These are phyloP conservation scores for Pitangus sulphuratus DNA, from an alignment of 2,797 vertebrate genomes.

Conservation along the genomic window DNA sequence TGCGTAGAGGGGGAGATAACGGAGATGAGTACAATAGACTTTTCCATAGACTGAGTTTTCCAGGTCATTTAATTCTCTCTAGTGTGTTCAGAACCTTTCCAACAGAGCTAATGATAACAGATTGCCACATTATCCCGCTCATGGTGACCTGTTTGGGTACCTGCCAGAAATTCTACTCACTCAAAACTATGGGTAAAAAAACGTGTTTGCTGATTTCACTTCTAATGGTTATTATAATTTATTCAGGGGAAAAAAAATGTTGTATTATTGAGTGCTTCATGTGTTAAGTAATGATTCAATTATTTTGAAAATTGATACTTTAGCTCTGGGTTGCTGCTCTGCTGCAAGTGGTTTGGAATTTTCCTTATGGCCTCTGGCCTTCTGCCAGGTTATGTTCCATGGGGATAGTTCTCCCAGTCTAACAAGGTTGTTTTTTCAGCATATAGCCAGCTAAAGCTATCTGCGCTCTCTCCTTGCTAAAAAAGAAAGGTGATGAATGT, in stretches of 20 bases:
- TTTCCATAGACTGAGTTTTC: constrained; percentile 76
- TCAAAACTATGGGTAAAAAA: constrained; percentile 25
- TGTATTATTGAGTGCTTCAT: not conserved
- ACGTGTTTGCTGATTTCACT: constrained; percentile 1
- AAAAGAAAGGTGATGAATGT: not conserved
- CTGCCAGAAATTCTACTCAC: constrained; percentile 54
- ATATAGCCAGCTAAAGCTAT: not conserved
- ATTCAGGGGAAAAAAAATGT: not conserved
- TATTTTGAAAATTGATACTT: constrained; percentile 26
- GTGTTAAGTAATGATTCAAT: not conserved
- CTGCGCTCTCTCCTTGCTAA: not conserved
- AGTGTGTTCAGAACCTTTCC: constrained; percentile 71
- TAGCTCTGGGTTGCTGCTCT: not conserved
- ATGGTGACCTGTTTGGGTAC: constrained; percentile 63
- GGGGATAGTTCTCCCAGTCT: not conserved
- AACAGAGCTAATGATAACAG: constrained; percentile 75
- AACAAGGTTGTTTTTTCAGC: not conserved
- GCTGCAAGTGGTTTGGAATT: not conserved
- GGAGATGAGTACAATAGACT: constrained; percentile 70
- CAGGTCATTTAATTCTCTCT: constrained; percentile 77
- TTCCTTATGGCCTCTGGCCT: not conserved
- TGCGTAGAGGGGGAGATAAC: constrained; percentile 67
- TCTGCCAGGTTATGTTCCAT: not conserved
- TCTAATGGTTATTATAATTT: not conserved
- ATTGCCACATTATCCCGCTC: constrained; percentile 72